A percentile compares a stretch with the other conserved stretches of the same genome.
These are phyloP conservation scores for Geopemphigus sp. DNA, from an alignment of 1,140 invertebrate species.

Conservation along the genomic window DNA sequence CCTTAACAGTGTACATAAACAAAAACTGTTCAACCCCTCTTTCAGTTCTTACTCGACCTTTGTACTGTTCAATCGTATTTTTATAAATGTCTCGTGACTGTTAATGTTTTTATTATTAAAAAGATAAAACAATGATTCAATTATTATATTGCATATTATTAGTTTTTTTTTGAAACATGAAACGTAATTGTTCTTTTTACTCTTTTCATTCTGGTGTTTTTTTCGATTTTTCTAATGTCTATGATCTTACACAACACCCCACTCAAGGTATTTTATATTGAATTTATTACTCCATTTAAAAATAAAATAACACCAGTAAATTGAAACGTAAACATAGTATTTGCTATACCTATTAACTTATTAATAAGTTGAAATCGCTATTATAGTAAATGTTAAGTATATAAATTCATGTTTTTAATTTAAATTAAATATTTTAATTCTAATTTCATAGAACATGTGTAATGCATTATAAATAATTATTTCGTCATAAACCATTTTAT, in stretches of 20 bases:
- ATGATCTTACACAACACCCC: not conserved
- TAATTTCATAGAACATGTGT: too few species aligned
- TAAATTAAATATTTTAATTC: too few species aligned
- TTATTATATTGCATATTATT: not conserved
- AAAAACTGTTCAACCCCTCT: not conserved
- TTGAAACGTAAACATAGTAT: too few species aligned
- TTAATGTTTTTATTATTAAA: not conserved
- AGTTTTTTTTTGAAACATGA: slow-evolving; percentile 20
- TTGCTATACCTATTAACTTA: too few species aligned
- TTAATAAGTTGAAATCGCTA: too few species aligned
- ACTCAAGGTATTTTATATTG: slow-evolving; percentile 8
- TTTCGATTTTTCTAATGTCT: slow-evolving; percentile 17
- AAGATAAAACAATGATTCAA: not conserved
- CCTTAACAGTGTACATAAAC: not conserved
- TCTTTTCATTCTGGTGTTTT: slow-evolving; percentile 36
- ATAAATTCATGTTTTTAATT: too few species aligned
- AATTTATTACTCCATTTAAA: not conserved
- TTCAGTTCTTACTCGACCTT: slow-evolving; percentile 21
- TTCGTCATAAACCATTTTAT: too few species aligned
- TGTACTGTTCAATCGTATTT: not conserved
- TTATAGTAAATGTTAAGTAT: too few species aligned
- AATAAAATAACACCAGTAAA: too few species aligned
- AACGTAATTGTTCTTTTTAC: slow-evolving; percentile 20
- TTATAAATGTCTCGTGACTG: not conserved
- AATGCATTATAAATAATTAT: too few species aligned